phyloP scores from a whole-genome alignment of 2,797 vertebrate genomes.

The Labroides dimidiatus region DNA sequence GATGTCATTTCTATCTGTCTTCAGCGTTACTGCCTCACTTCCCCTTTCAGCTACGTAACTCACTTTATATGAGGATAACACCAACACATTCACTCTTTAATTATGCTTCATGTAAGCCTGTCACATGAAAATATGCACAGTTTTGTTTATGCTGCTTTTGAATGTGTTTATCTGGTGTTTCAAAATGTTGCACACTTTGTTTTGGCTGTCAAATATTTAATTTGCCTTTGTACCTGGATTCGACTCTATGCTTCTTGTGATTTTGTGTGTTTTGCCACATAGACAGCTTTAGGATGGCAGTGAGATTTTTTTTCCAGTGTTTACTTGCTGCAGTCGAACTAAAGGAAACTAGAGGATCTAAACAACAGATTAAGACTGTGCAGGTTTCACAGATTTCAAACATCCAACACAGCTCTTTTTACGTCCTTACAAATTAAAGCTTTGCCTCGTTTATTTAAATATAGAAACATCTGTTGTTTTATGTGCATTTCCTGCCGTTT shows the following conservation, averaged over 20 bases:
- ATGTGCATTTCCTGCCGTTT: too few relatives aligned
- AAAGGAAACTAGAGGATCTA: too few relatives aligned
- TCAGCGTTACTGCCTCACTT: neutral
- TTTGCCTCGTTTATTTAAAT: too few relatives aligned
- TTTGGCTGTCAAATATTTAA: conserved; percentile 16
- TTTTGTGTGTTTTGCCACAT: neutral
- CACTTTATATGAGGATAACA: conserved; percentile 1
- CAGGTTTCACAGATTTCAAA: too few relatives aligned
- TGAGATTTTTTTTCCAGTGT: neutral
- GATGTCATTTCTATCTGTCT: conserved; percentile 14
- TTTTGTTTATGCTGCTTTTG: conserved; percentile 25
- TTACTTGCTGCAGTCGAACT: neutral
- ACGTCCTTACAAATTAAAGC: too few relatives aligned
- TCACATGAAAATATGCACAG: neutral
- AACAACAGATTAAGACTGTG: too few relatives aligned
- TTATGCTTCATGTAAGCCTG: conserved; percentile 5
- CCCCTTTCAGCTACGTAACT: conserved; percentile 13
- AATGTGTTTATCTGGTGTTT: conserved; percentile 2
- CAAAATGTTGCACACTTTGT: conserved; percentile 10
- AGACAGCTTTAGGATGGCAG: neutral
- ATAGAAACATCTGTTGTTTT: too few relatives aligned
- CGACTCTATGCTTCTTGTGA: neutral
- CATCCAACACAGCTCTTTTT: too few relatives aligned
- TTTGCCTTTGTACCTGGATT: conserved; percentile 7
- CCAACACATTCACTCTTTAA: conserved; percentile 13